A percentile compares a stretch with the other conserved stretches of the same genome.
Conservation (phyloP, 2,113 vertebrate genomes). For the Catharus minimus region DNA sequence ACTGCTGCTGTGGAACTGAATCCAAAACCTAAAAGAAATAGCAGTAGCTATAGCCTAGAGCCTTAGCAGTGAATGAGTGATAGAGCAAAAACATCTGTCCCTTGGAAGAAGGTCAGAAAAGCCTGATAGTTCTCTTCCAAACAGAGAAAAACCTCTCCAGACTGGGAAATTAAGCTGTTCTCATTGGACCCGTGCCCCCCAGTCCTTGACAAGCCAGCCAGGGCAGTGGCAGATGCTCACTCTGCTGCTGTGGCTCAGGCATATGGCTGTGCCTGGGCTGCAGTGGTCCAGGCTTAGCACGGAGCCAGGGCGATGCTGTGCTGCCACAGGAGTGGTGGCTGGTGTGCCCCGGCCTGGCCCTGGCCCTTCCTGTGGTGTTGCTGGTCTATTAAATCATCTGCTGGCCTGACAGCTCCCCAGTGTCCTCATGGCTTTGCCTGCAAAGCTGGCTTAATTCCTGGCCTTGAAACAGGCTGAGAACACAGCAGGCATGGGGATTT, state of each 20-base stretch:
- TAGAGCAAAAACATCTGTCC: slow-evolving; percentile 35
- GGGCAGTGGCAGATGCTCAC: not conserved
- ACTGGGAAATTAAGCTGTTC: not conserved
- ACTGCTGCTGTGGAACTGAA: not conserved
- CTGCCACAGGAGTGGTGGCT: not conserved
- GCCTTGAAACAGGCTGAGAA: not conserved
- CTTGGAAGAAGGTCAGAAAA: slow-evolving; percentile 38
- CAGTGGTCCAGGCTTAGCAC: rapidly evolving
- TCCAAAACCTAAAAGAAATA: slow-evolving; percentile 12
- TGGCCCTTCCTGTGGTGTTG: not conserved
- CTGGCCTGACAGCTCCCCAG: not conserved
- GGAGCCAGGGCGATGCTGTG: not conserved
- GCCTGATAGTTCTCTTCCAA: slow-evolving; percentile 19
- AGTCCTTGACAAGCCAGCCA: not conserved
- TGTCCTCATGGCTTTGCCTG: not conserved
- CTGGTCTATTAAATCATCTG: not conserved
- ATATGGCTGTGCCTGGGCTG: not conserved
- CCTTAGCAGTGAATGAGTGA: not conserved
- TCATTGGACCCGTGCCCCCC: not conserved
- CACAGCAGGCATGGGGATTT: not conserved
- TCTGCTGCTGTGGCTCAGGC: not conserved
- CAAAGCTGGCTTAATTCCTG: slow-evolving; percentile 16
- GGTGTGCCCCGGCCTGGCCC: not conserved
- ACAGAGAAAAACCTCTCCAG: not conserved
- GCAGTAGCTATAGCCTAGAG: not conserved